Evolutionary conservation across 2,888 invertebrate genomes (phyloP).

Genomic region (Gandaritis pyraliata): DNA sequence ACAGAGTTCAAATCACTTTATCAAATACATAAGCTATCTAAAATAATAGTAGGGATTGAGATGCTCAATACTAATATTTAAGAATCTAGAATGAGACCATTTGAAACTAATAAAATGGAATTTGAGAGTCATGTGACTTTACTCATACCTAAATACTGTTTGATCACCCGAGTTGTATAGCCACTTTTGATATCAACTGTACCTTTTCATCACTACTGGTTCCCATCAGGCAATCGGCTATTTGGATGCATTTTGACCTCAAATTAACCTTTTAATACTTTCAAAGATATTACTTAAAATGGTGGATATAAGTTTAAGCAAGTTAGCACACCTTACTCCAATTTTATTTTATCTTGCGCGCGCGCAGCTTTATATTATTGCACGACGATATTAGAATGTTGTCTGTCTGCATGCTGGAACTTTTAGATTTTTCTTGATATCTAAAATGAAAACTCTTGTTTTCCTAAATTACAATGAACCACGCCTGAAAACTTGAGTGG

Average conservation of each 20-base stretch:
- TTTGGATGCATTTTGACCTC: slow-evolving; percentile 20
- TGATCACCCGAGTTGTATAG: slow-evolving; percentile 1
- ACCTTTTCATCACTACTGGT: slow-evolving; percentile 24
- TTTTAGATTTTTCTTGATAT: too few relatives aligned
- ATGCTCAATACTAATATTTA: too few relatives aligned
- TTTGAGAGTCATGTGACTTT: too few relatives aligned
- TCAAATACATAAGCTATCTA: too few relatives aligned
- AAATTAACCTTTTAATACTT: slow-evolving; percentile 25
- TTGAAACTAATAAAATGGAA: too few relatives aligned
- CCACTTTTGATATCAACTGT: slow-evolving; percentile 10
- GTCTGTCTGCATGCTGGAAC: slow-evolving; percentile 2
- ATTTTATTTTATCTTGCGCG: slow-evolving; percentile 19
- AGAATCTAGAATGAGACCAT: too few relatives aligned
- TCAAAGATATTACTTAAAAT: slow-evolving; percentile 21
- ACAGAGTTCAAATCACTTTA: too few relatives aligned
- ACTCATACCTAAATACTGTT: too few relatives aligned
- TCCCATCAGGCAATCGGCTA: slow-evolving; percentile 12
- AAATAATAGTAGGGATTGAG: too few relatives aligned
- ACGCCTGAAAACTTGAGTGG: too few relatives aligned
- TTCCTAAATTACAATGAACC: too few relatives aligned
- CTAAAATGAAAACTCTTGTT: too few relatives aligned
- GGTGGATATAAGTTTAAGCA: slow-evolving; percentile 18
- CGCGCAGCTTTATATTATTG: slow-evolving; percentile 8
- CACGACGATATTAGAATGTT: neutral
- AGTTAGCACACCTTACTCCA: slow-evolving; percentile 28